Conservation (phyloP, 2,797 vertebrate genomes). For the Aldrovandia affinis region DNA sequence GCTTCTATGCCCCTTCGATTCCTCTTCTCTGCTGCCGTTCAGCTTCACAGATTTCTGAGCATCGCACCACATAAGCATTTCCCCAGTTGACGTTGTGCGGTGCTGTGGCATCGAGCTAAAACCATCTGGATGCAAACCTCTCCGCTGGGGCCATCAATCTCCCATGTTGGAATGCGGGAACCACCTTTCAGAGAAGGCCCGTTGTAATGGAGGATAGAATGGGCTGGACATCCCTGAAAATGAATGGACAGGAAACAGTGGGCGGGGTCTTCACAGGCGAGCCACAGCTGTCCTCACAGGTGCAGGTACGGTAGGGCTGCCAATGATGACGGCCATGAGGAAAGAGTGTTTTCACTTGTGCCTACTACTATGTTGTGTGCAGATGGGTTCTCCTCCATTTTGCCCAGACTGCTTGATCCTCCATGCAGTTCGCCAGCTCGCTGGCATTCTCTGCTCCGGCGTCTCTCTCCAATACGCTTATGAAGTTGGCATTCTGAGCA, state of each 20-base stretch:
- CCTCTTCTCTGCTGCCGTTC: background rate
- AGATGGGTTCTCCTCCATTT: too few relatives aligned
- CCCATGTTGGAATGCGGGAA: constrained; percentile 47
- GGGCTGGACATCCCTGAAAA: constrained; percentile 47
- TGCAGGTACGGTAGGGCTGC: background rate
- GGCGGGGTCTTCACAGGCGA: background rate
- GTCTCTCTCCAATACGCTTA: too few relatives aligned
- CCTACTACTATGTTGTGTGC: too few relatives aligned
- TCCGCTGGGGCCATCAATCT: constrained; percentile 64
- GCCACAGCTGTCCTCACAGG: constrained; percentile 21
- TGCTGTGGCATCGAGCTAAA: constrained; percentile 51
- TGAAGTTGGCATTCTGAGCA: too few relatives aligned
- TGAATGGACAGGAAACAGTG: constrained; percentile 37
- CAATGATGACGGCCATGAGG: background rate
- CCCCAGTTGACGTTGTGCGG: background rate
- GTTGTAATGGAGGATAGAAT: constrained; percentile 62
- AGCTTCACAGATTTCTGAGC: background rate
- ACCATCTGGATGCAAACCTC: constrained; percentile 61
- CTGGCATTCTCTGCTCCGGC: too few relatives aligned
- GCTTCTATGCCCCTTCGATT: background rate
- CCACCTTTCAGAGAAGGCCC: constrained; percentile 45
- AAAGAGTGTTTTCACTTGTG: too few relatives aligned
- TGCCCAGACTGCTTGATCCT: too few relatives aligned
- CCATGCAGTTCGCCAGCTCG: too few relatives aligned
- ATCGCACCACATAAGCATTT: background rate